Base-by-base conservation (phyloP, 2,797 vertebrate genomes). In the Gobio occitaniae region DNA sequence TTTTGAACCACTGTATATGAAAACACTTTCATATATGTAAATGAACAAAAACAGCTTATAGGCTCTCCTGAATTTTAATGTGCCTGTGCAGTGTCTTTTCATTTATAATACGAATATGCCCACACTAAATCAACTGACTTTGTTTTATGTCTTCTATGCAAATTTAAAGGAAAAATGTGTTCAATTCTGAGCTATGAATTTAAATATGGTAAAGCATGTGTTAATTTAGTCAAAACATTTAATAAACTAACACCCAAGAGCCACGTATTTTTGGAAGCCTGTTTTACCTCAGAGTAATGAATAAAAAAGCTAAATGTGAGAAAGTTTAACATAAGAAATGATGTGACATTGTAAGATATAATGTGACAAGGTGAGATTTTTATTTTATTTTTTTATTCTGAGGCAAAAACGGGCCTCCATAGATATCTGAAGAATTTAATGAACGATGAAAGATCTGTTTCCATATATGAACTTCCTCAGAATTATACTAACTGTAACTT, bases 401-500 rank as follows among this genome's bases (percentile, higher is more conserved):
- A 59, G 32, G 74, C 36, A 16, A 4, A 77, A 59, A 76, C 29
- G 2, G 29, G 32, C 54, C 32, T 56, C 19, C 19, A 38, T 25
- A 78, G n/a, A 41, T 61, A 44, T 41, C 54, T 61, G 36, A 61
- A n/a, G 19, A 44, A 52, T 48, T 36, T 52, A 13, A 54, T 19
- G 17, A 75, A 12, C 36, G 10, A 21, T 21, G 3, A 68, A 29
- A 61, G 3, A 77, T 76, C 10, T 21, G 32, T 21, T 79, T 79
- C 8, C 41, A 65, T 48, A 6, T 7, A 36, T 48, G 3, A 32
- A 66, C 44, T 79, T 66, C 9, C 10, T 19, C n/a, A 79, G n/a
- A 74, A 75, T 72, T 52, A 75, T 83, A 32, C 44, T 48, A 71
- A 56, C 50, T 9, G 13, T 71, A 48, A 71, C 47, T 25, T 61